Percentiles rank a stretch among this genome's conserved stretches.
phyloP scores from a whole-genome alignment of 2,797 vertebrate species.

The Kryptopterus vitreolus region DNA sequence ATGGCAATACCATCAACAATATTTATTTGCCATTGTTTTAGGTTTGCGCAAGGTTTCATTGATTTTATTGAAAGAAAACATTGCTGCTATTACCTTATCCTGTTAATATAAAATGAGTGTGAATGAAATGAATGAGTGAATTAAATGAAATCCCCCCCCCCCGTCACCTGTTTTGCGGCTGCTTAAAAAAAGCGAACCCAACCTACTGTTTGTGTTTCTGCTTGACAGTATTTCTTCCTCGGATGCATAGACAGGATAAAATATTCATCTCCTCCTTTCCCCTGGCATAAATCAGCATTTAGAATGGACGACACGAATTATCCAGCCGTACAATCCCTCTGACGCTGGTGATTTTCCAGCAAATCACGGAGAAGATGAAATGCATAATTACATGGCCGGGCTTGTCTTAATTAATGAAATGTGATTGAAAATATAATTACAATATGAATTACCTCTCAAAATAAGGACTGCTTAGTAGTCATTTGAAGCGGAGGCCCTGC shows the following conservation, averaged over 20 bases:
- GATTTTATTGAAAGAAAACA: too few relatives aligned
- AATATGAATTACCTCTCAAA: constrained; percentile 82
- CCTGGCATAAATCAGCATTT: constrained; percentile 41
- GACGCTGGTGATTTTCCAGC: constrained; percentile 64
- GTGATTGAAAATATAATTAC: constrained; percentile 85
- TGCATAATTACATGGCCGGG: constrained; percentile 78
- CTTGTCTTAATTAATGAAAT: constrained; percentile 80
- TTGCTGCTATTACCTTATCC: too few relatives aligned
- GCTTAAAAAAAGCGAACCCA: neutral
- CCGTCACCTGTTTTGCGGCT: neutral
- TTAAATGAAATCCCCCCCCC: too few relatives aligned
- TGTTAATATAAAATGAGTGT: too few relatives aligned
- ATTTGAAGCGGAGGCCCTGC: constrained; percentile 74
- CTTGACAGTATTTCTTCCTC: constrained; percentile 3
- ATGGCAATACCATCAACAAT: too few relatives aligned
- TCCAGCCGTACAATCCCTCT: constrained; percentile 42
- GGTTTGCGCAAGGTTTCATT: too few relatives aligned
- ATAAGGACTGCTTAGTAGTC: constrained; percentile 77
- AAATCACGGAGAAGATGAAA: constrained; percentile 74
- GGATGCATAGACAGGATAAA: constrained; percentile 10
- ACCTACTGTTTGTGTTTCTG: neutral
- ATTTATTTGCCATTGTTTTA: too few relatives aligned
- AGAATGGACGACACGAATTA: constrained; percentile 46
- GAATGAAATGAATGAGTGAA: too few relatives aligned
- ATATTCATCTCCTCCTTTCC: constrained; percentile 13